These are phyloP conservation scores for Limosa lapponica DNA, from an alignment of 2,797 vertebrate genomes.

Conservation along the genomic window DNA sequence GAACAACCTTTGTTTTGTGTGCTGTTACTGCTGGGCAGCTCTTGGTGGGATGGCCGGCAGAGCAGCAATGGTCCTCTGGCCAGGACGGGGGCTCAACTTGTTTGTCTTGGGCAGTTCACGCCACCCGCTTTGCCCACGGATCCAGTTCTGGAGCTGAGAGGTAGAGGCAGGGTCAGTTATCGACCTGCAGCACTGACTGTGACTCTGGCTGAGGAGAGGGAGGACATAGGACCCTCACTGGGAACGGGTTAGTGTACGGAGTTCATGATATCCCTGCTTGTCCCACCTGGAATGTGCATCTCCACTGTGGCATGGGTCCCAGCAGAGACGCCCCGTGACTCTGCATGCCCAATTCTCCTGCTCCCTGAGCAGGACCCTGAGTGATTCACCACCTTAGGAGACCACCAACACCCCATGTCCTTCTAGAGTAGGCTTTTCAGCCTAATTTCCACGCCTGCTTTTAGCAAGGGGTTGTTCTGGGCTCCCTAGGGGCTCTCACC, in stretches of 20 bases:
- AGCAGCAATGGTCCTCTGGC: neutral
- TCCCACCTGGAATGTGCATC: neutral
- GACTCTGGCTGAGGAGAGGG: fast-evolving
- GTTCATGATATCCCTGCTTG: neutral
- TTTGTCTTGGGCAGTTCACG: neutral
- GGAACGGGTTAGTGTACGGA: fast-evolving
- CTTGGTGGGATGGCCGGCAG: neutral
- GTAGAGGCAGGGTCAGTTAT: neutral
- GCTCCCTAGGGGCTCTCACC: neutral
- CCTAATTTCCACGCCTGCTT: neutral
- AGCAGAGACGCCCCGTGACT: neutral
- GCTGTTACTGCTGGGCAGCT: fast-evolving
- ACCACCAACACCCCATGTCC: neutral
- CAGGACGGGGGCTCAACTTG: fast-evolving
- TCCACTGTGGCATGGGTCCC: fast-evolving
- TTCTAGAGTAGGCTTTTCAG: neutral
- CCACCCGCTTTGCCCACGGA: fast-evolving
- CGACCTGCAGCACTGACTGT: fast-evolving
- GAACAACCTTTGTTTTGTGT: neutral
- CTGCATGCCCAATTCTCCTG: fast-evolving
- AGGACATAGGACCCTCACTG: fast-evolving
- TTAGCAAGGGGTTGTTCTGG: neutral
- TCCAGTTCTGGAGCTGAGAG: neutral
- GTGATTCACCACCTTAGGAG: neutral
- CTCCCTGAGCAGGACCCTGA: neutral